Evolutionary conservation across 64 coral and sea anemone genomes (phyloP).

Genomic region (Pocillopora verrucosa): DNA sequence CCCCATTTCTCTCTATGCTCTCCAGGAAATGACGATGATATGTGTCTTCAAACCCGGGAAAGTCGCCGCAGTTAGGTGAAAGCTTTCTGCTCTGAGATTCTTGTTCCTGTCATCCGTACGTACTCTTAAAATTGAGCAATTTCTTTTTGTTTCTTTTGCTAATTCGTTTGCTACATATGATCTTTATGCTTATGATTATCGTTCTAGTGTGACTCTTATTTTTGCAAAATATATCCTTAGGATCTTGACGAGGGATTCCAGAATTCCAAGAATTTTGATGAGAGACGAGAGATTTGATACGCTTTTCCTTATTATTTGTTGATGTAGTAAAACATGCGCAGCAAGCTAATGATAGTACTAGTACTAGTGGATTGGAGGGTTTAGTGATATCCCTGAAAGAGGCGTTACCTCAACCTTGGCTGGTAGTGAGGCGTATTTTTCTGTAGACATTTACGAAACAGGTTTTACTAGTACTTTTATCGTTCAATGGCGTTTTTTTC

Average conservation of each 20-base stretch:
- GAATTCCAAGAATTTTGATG: slow-evolving; percentile 30
- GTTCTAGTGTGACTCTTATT: not conserved
- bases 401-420: too few species aligned
- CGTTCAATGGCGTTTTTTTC: too few species aligned
- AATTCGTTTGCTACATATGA: not conserved
- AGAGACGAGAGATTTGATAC: slow-evolving; percentile 32
- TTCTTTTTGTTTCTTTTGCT: not conserved
- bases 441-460: too few species aligned
- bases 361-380: too few species aligned
- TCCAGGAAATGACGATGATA: not conserved
- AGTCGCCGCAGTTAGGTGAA: slow-evolving; percentile 35
- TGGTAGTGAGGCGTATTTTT: too few species aligned
- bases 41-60: slow-evolving; percentile 7
- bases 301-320: not conserved
- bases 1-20: not conserved
- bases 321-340: not conserved
- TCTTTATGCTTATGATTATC: not conserved
- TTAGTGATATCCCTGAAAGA: too few species aligned
- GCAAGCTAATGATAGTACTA: too few species aligned
- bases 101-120: slow-evolving; percentile 26
- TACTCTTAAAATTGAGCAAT: not conserved
- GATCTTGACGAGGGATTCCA: slow-evolving; percentile 29
- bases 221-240: not conserved
- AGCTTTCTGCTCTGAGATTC: slow-evolving; percentile 18
- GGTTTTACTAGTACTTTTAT: too few species aligned